phyloP scores from a whole-genome alignment of 2,797 vertebrate genomes.

The Coccyzus lansbergi region DNA sequence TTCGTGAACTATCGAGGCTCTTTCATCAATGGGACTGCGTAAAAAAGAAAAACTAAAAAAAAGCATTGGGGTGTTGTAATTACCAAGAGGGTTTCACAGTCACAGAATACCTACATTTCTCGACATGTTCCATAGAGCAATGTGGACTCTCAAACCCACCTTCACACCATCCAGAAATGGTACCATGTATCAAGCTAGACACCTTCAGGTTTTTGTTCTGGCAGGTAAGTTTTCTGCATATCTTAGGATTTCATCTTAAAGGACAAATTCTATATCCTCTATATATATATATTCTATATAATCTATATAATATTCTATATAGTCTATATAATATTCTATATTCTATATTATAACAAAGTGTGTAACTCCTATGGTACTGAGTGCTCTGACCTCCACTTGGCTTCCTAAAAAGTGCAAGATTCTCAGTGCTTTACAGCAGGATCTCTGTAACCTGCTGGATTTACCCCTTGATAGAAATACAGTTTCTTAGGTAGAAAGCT shows the following conservation, averaged over 20 bases:
- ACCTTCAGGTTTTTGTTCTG: neutral
- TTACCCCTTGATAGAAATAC: neutral
- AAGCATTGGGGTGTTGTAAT: neutral
- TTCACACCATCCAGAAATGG: neutral
- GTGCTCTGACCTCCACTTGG: neutral
- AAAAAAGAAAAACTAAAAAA: conserved; percentile 8
- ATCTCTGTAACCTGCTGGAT: neutral
- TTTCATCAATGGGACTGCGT: neutral
- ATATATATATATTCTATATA: too few relatives aligned
- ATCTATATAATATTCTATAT: too few relatives aligned
- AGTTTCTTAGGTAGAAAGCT: neutral
- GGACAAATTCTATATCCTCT: neutral
- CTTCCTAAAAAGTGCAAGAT: neutral
- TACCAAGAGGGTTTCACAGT: neutral
- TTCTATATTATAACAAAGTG: too few relatives aligned
- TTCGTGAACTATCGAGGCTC: neutral
- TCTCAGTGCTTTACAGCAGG: neutral
- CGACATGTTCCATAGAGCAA: fast-evolving
- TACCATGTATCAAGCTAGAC: neutral
- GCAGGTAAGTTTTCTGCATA: neutral
- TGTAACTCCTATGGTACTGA: neutral
- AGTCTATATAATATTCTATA: too few relatives aligned
- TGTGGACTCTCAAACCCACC: neutral
- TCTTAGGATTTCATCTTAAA: neutral
- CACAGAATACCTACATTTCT: neutral